Percentiles rank a stretch among this genome's conserved stretches.
Conservation (phyloP, 2,888 invertebrate genomes). For the Lithophane socia region DNA sequence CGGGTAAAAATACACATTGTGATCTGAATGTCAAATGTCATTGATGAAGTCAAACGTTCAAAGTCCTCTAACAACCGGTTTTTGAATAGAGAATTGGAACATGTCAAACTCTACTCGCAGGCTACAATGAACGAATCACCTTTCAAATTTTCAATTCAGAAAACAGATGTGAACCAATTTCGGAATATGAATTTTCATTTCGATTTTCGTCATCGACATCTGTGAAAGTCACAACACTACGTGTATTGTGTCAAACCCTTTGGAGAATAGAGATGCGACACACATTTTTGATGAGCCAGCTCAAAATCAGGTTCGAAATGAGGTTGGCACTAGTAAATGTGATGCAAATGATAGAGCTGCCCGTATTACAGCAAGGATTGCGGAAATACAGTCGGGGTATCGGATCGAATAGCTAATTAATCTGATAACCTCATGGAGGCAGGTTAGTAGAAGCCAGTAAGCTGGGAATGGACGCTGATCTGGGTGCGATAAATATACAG, state of each 20-base stretch:
- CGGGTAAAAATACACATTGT: not conserved
- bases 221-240: not conserved
- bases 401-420: conserved; percentile 45
- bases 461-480: conserved; percentile 10
- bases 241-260: fast-evolving
- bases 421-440: conserved; percentile 38
- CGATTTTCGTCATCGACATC: not conserved
- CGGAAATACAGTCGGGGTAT: conserved; percentile 30
- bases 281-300: conserved; percentile 11
- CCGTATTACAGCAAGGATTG: conserved; percentile 24
- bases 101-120: too few relatives aligned
- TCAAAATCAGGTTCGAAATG: conserved; percentile 22
- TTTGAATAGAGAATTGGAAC: too few relatives aligned
- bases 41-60: not conserved
- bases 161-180: not conserved
- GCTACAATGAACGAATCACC: too few relatives aligned
- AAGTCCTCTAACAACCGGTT: not conserved
- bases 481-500: conserved; percentile 22
- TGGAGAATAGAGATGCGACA: not conserved
- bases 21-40: not conserved
- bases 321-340: conserved; percentile 13
- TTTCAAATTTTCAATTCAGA: not conserved
- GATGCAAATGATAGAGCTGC: conserved; percentile 33
- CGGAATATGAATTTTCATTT: not conserved
- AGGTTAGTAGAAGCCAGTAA: not conserved